These are phyloP conservation scores for Calosoma granatense DNA, from an alignment of 1,140 invertebrate genomes.

Conservation along the genomic window DNA sequence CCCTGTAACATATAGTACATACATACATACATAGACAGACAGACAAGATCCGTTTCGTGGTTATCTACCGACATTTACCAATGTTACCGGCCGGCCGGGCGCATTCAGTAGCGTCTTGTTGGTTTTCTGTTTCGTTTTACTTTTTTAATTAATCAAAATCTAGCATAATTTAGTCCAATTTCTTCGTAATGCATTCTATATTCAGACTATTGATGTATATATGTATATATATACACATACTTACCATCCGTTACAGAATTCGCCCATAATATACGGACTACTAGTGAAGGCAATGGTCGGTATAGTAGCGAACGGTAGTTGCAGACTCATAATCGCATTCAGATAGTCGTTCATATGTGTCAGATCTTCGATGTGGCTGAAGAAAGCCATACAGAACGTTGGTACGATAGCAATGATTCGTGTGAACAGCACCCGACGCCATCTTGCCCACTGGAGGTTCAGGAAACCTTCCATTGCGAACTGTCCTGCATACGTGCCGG, in stretches of 20 bases:
- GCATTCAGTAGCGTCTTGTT: too few species aligned
- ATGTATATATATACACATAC: constrained; percentile 19
- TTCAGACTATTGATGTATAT: neutral
- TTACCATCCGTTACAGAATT: constrained; percentile 68
- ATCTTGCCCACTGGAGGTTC: constrained; percentile 79
- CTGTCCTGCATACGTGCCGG: constrained; percentile 62
- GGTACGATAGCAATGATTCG: constrained; percentile 81
- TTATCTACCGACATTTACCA: too few species aligned
- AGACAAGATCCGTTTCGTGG: too few species aligned
- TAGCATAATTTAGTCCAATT: too few species aligned
- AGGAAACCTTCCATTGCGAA: constrained; percentile 83
- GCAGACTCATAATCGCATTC: constrained; percentile 83
- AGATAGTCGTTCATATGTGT: constrained; percentile 82
- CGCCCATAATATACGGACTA: constrained; percentile 71
- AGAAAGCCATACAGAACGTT: constrained; percentile 73
- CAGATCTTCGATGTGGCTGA: constrained; percentile 62
- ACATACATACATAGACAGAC: neutral
- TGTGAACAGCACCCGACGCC: constrained; percentile 82
- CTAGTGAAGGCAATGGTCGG: constrained; percentile 86
- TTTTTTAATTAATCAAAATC: too few species aligned
- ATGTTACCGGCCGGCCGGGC: too few species aligned
- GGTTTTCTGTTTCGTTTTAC: too few species aligned
- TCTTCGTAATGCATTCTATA: too few species aligned
- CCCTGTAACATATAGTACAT: constrained; percentile 35
- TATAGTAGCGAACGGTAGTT: constrained; percentile 75